Evolutionary conservation across 1,140 invertebrate species (phyloP).

Genomic region (Drosophila sturtevanti): DNA sequence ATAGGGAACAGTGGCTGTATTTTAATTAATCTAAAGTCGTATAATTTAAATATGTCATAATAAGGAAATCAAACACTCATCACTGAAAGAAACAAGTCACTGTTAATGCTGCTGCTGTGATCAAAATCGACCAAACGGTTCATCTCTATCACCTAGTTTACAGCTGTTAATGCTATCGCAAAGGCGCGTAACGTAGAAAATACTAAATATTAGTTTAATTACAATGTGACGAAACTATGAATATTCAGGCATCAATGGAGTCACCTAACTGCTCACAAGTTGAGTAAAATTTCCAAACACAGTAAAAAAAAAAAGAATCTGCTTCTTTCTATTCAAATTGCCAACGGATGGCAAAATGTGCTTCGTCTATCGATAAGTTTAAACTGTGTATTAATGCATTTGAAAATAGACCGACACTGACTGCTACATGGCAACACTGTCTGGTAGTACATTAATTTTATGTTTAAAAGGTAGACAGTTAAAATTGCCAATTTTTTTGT

Average conservation of each 20-base stretch:
- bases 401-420: slow-evolving; percentile 43
- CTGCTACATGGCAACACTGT: slow-evolving; percentile 30
- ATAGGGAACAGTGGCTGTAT: not conserved
- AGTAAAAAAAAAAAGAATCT: too few relatives aligned
- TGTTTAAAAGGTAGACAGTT: slow-evolving; percentile 18
- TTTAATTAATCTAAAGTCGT: not conserved
- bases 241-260: too few relatives aligned
- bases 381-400: slow-evolving; percentile 28
- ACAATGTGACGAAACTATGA: not conserved
- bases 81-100: not conserved
- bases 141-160: not conserved
- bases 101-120: not conserved
- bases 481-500: slow-evolving; percentile 22
- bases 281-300: too few relatives aligned
- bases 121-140: not conserved
- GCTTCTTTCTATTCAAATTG: not conserved
- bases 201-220: not conserved
- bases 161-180: slow-evolving; percentile 26
- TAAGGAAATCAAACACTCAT: not conserved
- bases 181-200: slow-evolving; percentile 25
- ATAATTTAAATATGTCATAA: not conserved
- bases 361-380: not conserved
- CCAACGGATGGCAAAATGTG: slow-evolving; percentile 1
- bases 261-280: too few relatives aligned
- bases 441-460: slow-evolving; percentile 17